Evolutionary conservation across 1,140 invertebrate species (phyloP).

Genomic region (Panonychus citri): DNA sequence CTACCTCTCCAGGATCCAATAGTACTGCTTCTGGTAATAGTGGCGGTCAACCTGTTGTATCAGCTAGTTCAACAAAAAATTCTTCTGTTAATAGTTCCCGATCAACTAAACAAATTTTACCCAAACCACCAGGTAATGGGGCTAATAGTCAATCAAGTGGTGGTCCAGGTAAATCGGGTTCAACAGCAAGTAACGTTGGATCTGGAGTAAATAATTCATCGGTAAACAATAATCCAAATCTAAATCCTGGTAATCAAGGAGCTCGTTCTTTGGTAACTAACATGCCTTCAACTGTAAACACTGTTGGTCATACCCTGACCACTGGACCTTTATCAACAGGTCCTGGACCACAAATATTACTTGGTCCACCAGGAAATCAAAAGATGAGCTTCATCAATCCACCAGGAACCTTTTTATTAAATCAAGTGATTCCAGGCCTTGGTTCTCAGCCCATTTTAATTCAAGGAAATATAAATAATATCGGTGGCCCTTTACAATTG

Average conservation of each 20-base stretch:
- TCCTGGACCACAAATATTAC: slow-evolving; percentile 6
- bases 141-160: neutral
- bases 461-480: slow-evolving; percentile 17
- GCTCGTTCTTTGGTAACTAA: neutral
- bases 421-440: slow-evolving; percentile 14
- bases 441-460: slow-evolving; percentile 20
- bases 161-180: too few relatives aligned
- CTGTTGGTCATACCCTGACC: neutral
- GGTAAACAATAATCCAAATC: neutral
- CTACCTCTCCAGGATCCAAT: neutral
- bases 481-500: slow-evolving; percentile 18
- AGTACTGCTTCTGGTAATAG: neutral
- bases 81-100: neutral
- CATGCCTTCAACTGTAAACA: neutral
- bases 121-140: slow-evolving; percentile 13
- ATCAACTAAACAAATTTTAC: slow-evolving; percentile 17
- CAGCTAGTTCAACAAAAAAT: neutral
- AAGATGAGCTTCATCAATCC: slow-evolving; percentile 8
- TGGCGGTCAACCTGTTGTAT: neutral
- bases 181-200: too few relatives aligned
- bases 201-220: too few relatives aligned
- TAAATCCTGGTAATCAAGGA: neutral
- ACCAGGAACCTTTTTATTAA: slow-evolving; percentile 16
- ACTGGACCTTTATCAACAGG: neutral
- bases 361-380: slow-evolving; percentile 11